phyloP scores from a whole-genome alignment of 2,888 invertebrate species.

The Colletes collaris region DNA sequence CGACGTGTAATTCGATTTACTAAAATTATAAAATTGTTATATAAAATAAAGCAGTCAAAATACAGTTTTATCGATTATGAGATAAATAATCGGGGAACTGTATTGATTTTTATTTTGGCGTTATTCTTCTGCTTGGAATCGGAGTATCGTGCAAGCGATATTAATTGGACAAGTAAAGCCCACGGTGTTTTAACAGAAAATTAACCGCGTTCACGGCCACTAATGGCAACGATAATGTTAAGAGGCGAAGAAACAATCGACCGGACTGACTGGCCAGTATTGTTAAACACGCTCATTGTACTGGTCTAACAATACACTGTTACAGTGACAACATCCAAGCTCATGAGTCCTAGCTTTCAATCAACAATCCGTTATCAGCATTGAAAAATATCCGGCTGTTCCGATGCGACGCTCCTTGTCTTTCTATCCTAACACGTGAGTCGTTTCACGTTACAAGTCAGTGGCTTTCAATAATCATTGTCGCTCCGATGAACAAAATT shows the following conservation, averaged over 20 bases:
- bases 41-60: neutral
- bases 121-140: conserved; percentile 3
- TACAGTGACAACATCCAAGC: conserved; percentile 73
- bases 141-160: conserved; percentile 30
- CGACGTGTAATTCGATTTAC: no score
- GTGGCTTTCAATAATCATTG: no score
- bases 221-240: conserved; percentile 58
- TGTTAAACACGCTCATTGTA: conserved; percentile 79
- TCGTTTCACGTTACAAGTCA: conserved; percentile 9
- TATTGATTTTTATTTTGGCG: neutral
- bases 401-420: conserved; percentile 27
- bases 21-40: no score
- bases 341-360: conserved; percentile 66
- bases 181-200: conserved; percentile 37
- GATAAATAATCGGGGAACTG: neutral
- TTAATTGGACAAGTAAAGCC: conserved; percentile 30
- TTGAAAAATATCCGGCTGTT: conserved; percentile 76
- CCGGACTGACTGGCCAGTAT: conserved; percentile 71
- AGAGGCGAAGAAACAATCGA: conserved; percentile 74
- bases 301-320: conserved; percentile 77
- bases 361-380: conserved; percentile 74
- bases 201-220: conserved; percentile 44
- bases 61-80: no score
- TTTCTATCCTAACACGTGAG: conserved; percentile 11
- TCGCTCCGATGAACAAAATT: no score